Evolutionary conservation across 2,797 vertebrate species (phyloP), one percentile per base, ranked within the genome.

Genomic region (Enteromius viviparus): DNA sequence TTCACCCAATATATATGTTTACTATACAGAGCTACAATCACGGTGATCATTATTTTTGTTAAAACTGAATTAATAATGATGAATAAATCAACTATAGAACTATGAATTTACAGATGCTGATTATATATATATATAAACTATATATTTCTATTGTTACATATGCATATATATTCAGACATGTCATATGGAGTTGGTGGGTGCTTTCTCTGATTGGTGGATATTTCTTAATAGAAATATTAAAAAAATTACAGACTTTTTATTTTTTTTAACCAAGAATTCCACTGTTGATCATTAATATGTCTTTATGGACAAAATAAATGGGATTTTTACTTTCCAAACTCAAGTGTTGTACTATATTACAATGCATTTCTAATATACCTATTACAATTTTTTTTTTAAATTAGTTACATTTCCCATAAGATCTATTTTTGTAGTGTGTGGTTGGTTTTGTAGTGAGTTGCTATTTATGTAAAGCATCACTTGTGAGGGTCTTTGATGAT

Each of bases 361-460:
- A 45, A 23, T 42, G 11, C 23, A 60, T 60, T 60, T 60, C 10
- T 60, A 12, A 60, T 26, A 60, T 12, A 26, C 12, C 55, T 60
- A 60, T 60, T 26, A 26, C 23, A 60, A 26, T n/a, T 26, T 26
- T 7, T 21, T 45, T 23, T 76, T 60, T 2, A 64, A 47, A 77
- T 77, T 15, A 64, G 58, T 64, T 60, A 47, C 8, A 19, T 51
- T 42, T 64, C n/a, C 58, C 11, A 14, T 37, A 75, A 55, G 19
- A 74, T 10, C 51, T 76, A 58, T 76, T 76, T 42, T 17, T 76
- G 34, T 76, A 26, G 6, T 58, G 72, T 14, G 51, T 40, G 21
- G n/a, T n/a, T n/a, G n/a, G n/a, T n/a, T n/a, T n/a, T n/a, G n/a
- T n/a, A n/a, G n/a, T n/a, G 72, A 62, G 17, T 21, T 77, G 23